Conservation (phyloP, 2,797 vertebrate genomes). For the Brachymystax lenok region DNA sequence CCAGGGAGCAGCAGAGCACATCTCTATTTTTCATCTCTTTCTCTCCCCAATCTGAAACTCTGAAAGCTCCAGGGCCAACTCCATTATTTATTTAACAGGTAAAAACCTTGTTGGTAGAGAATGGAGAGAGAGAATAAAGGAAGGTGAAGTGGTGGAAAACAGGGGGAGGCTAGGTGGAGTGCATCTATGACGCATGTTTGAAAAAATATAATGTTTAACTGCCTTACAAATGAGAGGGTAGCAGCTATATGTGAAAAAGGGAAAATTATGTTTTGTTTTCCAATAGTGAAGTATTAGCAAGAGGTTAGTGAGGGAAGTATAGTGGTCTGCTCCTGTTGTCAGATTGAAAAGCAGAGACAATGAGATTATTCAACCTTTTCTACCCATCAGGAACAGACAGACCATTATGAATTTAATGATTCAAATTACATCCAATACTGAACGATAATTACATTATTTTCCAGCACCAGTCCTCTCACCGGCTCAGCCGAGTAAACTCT, state of each 20-base stretch:
- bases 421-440: constrained; percentile 32
- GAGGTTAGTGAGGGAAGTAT: constrained; percentile 39
- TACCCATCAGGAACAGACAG: constrained; percentile 16
- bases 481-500: neutral
- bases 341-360: constrained; percentile 35
- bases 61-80: constrained; percentile 47
- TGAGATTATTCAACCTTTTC: constrained; percentile 33
- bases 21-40: constrained; percentile 56
- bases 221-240: constrained; percentile 16
- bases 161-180: constrained; percentile 19
- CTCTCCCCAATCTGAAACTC: constrained; percentile 46
- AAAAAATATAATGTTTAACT: neutral
- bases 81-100: constrained; percentile 68
- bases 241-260: constrained; percentile 17
- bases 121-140: constrained; percentile 33
- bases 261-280: constrained; percentile 13
- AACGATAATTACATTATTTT: neutral
- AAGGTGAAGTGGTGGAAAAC: constrained; percentile 11
- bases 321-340: constrained; percentile 33
- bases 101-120: constrained; percentile 55
- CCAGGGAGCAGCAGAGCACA: constrained; percentile 45
- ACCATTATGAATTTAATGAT: constrained; percentile 30
- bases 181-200: neutral
- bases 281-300: constrained; percentile 7
- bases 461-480: neutral